Evolutionary conservation across 2,797 vertebrate genomes (phyloP), one percentile per base, ranked within the genome.

Genomic region (Sternarchorhynchus goeldii): DNA sequence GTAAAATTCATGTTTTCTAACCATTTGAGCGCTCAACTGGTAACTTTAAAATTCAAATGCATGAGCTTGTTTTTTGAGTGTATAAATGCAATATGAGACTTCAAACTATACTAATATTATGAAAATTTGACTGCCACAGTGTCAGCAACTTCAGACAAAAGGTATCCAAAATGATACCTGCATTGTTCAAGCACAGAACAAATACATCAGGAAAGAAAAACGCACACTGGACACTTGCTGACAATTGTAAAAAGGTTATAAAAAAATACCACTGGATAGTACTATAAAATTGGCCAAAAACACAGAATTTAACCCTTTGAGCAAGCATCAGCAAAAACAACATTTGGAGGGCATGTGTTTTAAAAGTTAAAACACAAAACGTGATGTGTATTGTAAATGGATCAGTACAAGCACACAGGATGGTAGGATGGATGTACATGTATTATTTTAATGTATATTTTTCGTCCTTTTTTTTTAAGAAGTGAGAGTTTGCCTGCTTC

Each of bases 261-360:
- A 50, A 50, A 50, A 12, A 14, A 10, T 3, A 50, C 45, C 45
- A 71, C 53, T 55, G 68, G 68, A 71, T 58, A 71, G 32, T 7
- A 32, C 1, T 50, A 50, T 56, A 56, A 34, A 68, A 70, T 56
- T 70, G 50, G n/a, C 12, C 45, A 31, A 25, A 25, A 8, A 12
- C 21, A 16, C 29, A 14, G 5, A 6, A 29, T 6, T 21, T 17
- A 50, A 17, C 25, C 67, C 12, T 21, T 3, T 21, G 64, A 66
- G 1, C 36, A 6, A 6, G 25, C 18, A 21, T 69, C 1, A 45
- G 21, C 39, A 6, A 25, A 21, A 67, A 4, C 39, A 45, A 8
- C 41, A 45, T 8, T 45, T 45, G 2, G 2, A 45, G 10, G 41
- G 2, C 7, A 8, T 10, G 2, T 8, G 41, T 8, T 8, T 45